A percentile compares a stretch with the other conserved stretches of the same genome.
Conservation (phyloP, 2,797 vertebrate species). For the Paguma larvata region DNA sequence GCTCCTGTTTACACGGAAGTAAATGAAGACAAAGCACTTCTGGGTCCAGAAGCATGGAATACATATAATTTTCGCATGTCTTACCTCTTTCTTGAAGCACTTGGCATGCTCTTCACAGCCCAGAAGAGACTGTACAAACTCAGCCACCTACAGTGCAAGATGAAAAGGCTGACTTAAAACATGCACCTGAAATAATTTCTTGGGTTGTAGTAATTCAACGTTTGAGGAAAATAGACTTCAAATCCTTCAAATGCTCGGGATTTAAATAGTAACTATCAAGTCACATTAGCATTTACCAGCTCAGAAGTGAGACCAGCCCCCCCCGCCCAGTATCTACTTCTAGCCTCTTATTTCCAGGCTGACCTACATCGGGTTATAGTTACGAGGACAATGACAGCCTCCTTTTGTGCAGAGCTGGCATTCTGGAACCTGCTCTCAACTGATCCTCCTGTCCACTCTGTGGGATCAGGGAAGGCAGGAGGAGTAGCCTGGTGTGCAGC, state of each 20-base stretch:
- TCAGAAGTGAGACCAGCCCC: neutral
- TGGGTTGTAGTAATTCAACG: slow-evolving; percentile 9
- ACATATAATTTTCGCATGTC: slow-evolving; percentile 41
- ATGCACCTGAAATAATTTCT: slow-evolving; percentile 48
- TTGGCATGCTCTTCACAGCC: slow-evolving; percentile 94
- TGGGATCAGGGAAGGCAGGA: neutral
- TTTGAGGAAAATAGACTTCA: neutral
- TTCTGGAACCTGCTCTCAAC: neutral
- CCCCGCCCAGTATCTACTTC: neutral
- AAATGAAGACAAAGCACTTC: neutral
- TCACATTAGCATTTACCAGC: neutral
- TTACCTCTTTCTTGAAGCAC: slow-evolving; percentile 95
- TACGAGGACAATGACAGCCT: neutral
- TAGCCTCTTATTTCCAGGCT: neutral
- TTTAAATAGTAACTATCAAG: neutral
- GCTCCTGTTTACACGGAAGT: neutral
- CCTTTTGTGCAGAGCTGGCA: neutral
- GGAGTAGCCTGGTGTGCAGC: too few species aligned
- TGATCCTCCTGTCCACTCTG: neutral
- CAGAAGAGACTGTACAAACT: slow-evolving; percentile 94
- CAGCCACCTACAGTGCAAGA: slow-evolving; percentile 90
- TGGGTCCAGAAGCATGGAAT: neutral
- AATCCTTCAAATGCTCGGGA: neutral
- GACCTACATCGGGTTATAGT: neutral
- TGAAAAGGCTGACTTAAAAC: slow-evolving; percentile 70